A percentile compares a stretch with the other conserved stretches of the same genome.
phyloP scores from a whole-genome alignment of 2,888 invertebrate species.

The Orchesellides sinensis region DNA sequence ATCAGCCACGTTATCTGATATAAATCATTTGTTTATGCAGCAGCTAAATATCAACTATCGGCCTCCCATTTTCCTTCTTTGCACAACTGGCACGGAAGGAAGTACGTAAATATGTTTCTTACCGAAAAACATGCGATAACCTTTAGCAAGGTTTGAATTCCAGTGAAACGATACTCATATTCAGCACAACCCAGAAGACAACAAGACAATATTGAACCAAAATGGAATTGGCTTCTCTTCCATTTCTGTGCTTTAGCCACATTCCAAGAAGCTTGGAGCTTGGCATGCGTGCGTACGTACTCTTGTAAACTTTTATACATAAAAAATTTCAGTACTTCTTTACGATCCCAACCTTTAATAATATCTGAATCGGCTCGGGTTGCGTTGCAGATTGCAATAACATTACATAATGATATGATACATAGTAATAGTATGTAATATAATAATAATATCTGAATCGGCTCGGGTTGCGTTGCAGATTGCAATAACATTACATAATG shows the following conservation, averaged over 20 bases:
- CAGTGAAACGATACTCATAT: slow-evolving; percentile 21
- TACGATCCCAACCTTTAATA: slow-evolving; percentile 47
- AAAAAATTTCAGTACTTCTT: slow-evolving; percentile 41
- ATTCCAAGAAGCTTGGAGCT: not conserved
- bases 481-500: slow-evolving; percentile 45
- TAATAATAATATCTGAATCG: slow-evolving; percentile 42
- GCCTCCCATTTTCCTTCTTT: too few relatives aligned
- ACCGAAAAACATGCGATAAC: too few relatives aligned
- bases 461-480: slow-evolving; percentile 32
- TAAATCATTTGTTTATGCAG: too few relatives aligned
- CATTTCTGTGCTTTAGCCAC: too few relatives aligned
- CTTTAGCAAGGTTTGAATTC: slow-evolving; percentile 2
- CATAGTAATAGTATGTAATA: too few relatives aligned
- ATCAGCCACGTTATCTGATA: too few relatives aligned
- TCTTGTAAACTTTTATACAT: slow-evolving; percentile 45
- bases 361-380: slow-evolving; percentile 25
- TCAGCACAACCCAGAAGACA: slow-evolving; percentile 11
- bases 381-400: slow-evolving; percentile 41
- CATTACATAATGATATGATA: slow-evolving; percentile 42
- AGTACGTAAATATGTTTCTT: too few relatives aligned
- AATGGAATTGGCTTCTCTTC: slow-evolving; percentile 39
- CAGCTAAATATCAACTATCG: too few relatives aligned
- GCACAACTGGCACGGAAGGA: too few relatives aligned
- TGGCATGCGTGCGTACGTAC: slow-evolving; percentile 19
- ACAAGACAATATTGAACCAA: slow-evolving; percentile 43